Base-by-base conservation (phyloP, 2,797 vertebrate species). In the Atherinosoma microstoma region DNA sequence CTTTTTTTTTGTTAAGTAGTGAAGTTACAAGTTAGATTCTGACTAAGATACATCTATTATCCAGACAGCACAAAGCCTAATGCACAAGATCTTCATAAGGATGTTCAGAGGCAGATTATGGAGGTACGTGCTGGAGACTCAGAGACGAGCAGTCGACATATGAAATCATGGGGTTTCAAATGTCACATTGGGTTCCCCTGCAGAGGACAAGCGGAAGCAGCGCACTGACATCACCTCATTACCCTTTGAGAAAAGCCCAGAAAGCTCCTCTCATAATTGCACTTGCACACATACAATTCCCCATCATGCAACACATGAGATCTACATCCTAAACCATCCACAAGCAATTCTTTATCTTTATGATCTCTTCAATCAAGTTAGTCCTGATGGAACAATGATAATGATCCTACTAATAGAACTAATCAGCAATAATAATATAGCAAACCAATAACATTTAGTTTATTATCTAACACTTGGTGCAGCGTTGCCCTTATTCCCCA, bases 401-500 rank as follows among this genome's bases (percentile, higher is more conserved):
- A 36, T 30, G 54, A 22, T 0, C n/a, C 4, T 67, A 22, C 47
- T 11, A 11, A n/a, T 11, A 11, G 29, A 10, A 56, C 0, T 29
- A 56, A 53, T 40, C 20, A 72, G 67, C 60, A 77, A 67, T 16
- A 47, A 47, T 47, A 35, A 4, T 35, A 35, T 9, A 35, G 34
- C 9, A 35, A 8, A 35, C 2, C 34, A 35, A 35, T 5, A 35
- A 35, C 34, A 35, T 35, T 8, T 10, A 35, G 34, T 35, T 8
- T 35, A 35, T 20, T 47, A 20, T 15, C 16, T 6, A 6, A 42
- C 15, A 42, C 62, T 62, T 32, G 24, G 59, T 53, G 60, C 22
- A 3, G 18, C 51, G 22, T 45, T 20, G 60, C 7, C 67, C 58
- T 63, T 30, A 12, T 54, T 73, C 58, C 62, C 75, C 85, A 80